Evolutionary conservation across 2,888 invertebrate genomes (phyloP).

Genomic region (Nesidiocoris tenuis): DNA sequence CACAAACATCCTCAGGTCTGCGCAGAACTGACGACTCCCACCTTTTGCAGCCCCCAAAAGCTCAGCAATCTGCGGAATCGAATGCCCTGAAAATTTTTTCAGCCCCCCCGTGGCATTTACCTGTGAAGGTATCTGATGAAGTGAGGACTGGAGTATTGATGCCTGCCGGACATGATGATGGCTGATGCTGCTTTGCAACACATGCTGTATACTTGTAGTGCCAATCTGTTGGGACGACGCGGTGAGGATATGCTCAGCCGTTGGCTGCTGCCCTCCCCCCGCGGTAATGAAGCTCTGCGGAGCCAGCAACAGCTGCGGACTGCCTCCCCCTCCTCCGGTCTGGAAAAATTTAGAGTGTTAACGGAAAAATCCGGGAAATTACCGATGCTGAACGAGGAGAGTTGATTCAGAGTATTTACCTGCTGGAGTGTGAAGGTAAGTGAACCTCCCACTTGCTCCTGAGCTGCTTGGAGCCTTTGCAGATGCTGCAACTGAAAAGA

Average conservation of each 20-base stretch:
- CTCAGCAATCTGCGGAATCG: no score
- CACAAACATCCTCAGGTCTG: no score
- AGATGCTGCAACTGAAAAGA: conserved; percentile 50
- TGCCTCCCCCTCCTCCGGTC: conserved; percentile 49
- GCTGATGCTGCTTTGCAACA: conserved; percentile 51
- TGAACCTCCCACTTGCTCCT: conserved; percentile 55
- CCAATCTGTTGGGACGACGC: conserved; percentile 47
- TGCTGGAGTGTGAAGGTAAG: conserved; percentile 55
- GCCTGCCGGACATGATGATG: conserved; percentile 51
- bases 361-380: not conserved
- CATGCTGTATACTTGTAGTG: conserved; percentile 52
- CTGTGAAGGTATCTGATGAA: conserved; percentile 42
- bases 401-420: conserved; percentile 40
- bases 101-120: conserved; percentile 3
- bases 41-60: no score
- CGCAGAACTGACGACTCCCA: no score
- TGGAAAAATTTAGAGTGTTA: not conserved
- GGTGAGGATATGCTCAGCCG: conserved; percentile 46
- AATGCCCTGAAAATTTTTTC: no score
- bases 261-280: conserved; percentile 34
- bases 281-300: conserved; percentile 46
- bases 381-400: no score
- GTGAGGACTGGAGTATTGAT: conserved; percentile 51
- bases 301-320: conserved; percentile 51
- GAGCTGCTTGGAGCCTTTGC: conserved; percentile 56